Evolutionary conservation across 2,797 vertebrate genomes (phyloP).

Genomic region (Anas bahamensis): DNA sequence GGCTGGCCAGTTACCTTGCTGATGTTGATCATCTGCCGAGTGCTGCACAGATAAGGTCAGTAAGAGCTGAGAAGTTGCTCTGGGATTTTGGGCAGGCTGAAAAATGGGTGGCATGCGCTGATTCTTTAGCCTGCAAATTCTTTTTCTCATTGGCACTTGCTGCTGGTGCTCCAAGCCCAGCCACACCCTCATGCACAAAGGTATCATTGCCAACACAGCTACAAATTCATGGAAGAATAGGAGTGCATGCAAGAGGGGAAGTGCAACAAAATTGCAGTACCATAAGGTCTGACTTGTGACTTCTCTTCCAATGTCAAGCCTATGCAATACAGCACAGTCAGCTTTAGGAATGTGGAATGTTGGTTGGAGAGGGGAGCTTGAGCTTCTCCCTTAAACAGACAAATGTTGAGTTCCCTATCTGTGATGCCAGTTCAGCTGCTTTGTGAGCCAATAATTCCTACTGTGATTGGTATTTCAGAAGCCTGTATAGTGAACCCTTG

Average conservation of each 20-base stretch:
- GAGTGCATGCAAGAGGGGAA: neutral
- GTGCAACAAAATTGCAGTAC: neutral
- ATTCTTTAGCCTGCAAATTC: neutral
- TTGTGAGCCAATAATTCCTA: neutral
- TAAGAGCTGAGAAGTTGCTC: neutral
- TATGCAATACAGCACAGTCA: neutral
- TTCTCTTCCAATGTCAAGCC: neutral
- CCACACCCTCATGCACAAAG: neutral
- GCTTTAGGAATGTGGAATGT: neutral
- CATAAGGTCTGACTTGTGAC: neutral
- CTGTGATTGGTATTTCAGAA: conserved; percentile 80
- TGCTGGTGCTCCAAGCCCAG: neutral
- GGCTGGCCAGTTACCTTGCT: conserved; percentile 98
- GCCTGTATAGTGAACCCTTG: conserved; percentile 92
- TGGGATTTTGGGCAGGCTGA: neutral
- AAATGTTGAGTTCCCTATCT: neutral
- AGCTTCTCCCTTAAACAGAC: neutral
- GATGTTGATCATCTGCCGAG: conserved; percentile 94
- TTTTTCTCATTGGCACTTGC: neutral
- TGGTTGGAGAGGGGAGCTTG: neutral
- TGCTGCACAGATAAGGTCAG: conserved; percentile 93
- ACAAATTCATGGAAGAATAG: neutral
- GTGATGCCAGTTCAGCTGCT: neutral
- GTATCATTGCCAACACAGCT: neutral
- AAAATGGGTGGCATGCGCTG: neutral